phyloP scores from a whole-genome alignment of 2,888 invertebrate species.

The Cephus spinipes region DNA sequence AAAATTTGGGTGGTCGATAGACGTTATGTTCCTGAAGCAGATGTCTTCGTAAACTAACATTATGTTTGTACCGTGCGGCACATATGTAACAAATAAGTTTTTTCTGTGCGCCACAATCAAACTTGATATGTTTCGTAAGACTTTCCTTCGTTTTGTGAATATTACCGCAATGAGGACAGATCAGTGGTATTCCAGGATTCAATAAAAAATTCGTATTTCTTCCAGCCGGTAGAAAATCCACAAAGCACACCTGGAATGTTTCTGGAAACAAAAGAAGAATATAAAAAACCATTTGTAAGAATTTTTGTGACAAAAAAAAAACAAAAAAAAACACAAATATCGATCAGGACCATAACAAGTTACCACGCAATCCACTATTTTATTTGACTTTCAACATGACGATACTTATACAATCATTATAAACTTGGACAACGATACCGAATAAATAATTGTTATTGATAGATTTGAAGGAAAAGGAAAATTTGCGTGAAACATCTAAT shows the following conservation, averaged over 20 bases:
- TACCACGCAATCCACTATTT: too few relatives aligned
- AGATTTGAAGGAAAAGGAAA: too few relatives aligned
- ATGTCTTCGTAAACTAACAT: constrained; percentile 51
- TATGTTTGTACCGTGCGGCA: constrained; percentile 50
- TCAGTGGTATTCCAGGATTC: constrained; percentile 12
- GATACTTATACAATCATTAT: too few relatives aligned
- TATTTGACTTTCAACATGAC: too few relatives aligned
- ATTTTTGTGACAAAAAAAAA: too few relatives aligned
- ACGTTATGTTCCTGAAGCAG: constrained; percentile 49
- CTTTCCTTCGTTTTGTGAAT: constrained; percentile 60
- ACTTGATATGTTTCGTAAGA: constrained; percentile 63
- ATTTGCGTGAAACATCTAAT: not conserved
- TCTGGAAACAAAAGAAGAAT: constrained; percentile 34
- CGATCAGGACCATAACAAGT: too few relatives aligned
- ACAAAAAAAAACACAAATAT: too few relatives aligned
- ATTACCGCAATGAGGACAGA: constrained; percentile 61
- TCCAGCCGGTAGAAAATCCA: too few relatives aligned
- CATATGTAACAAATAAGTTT: constrained; percentile 51
- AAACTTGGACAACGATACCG: too few relatives aligned
- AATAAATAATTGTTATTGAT: too few relatives aligned
- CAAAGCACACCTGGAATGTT: too few relatives aligned
- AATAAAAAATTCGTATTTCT: too few relatives aligned
- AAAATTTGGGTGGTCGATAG: constrained; percentile 44
- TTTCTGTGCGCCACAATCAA: constrained; percentile 63
- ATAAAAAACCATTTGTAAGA: not conserved